Evolutionary conservation across 1,140 invertebrate genomes (phyloP).

Genomic region (Aphelenchoides avenae): DNA sequence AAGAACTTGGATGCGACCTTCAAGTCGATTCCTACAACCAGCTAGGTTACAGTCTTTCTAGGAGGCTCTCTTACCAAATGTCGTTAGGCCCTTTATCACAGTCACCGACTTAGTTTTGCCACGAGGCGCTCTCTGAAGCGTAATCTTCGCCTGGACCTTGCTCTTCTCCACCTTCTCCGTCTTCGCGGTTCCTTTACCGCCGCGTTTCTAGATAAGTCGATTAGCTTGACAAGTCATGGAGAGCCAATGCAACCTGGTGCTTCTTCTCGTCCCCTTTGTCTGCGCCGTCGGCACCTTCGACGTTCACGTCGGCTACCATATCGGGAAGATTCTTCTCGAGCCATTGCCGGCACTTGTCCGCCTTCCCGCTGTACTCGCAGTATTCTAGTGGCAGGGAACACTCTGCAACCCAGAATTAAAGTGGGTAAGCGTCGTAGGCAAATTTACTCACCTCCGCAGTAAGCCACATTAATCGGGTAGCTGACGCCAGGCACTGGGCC

Average conservation of each 20-base stretch:
- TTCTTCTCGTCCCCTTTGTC: constrained; percentile 84
- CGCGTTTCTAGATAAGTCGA: constrained; percentile 60
- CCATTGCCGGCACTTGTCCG: constrained; percentile 95
- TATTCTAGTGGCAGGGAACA: constrained; percentile 69
- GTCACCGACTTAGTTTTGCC: constrained; percentile 99
- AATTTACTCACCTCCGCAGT: constrained; percentile 70
- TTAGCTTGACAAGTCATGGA: not conserved
- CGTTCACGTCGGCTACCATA: constrained; percentile 52
- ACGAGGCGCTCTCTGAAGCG: constrained; percentile 72
- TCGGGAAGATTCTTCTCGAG: constrained; percentile 83
- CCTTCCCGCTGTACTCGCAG: constrained; percentile 94
- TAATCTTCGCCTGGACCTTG: constrained; percentile 71
- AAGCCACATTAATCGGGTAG: constrained; percentile 82
- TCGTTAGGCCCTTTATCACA: constrained; percentile 65
- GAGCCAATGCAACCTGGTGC: constrained; percentile 70
- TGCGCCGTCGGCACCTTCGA: constrained; percentile 65
- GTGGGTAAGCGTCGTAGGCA: constrained; percentile 1
- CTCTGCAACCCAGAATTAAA: constrained; percentile 35
- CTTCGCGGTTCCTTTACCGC: constrained; percentile 76
- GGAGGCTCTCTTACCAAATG: constrained; percentile 43
- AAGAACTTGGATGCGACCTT: constrained; percentile 98
- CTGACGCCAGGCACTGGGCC: constrained; percentile 33
- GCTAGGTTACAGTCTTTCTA: constrained; percentile 16
- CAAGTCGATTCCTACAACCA: constrained; percentile 80
- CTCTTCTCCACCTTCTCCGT: constrained; percentile 17